Base-by-base conservation (phyloP, 2,797 vertebrate genomes). In the Acipenser transmontanus region DNA sequence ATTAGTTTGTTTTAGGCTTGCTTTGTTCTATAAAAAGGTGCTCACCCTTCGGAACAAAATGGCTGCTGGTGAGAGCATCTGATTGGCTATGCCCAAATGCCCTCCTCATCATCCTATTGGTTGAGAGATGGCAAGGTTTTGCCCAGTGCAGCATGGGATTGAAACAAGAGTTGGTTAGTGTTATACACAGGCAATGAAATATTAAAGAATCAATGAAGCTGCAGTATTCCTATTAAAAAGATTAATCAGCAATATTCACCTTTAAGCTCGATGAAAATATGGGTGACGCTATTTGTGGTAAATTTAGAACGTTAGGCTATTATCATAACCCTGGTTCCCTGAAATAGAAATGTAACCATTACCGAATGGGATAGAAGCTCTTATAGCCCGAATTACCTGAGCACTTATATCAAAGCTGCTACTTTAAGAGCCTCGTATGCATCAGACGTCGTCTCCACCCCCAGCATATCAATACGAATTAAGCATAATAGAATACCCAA, bases 1-100 rank as follows among this genome's bases (percentile, higher is more conserved):
- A 64, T 12, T 7, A 61, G 59, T 67, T 70, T 54, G 7, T 76
- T 12, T 66, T 12, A 67, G 72, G 74, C 68, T 68, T 60, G 72
- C 76, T 14, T 59, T 67, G 77, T 74, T 75, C 77, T 76, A 75
- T 77, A 79, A 82, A 78, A 76, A 75, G 81, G 78, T 87, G 93
- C 95, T 98, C 96, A 98, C 97, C 96, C 93, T 93, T 96, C 92
- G 95, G 95, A 98, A 98, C 94, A 97, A 97, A 97, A 94, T 92
- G 93, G 89, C 85, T 90, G 92, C 86, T 86, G 79, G 87, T 95
- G 92, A 93, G 91, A 90, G 90, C 92, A 91, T 91, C 85, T 90
- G 92, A 89, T 82, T 90, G 86, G 92, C 91, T 99, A 98, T 84
- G 97, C 97, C 97, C 97, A 99, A 91, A 99, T 99, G 88, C 97